A percentile compares a stretch with the other conserved stretches of the same genome.
These are phyloP conservation scores for Chondrosia reniformis DNA, from an alignment of 37 sponge, comb jelly and placozoan genomes.

Conservation along the genomic window DNA sequence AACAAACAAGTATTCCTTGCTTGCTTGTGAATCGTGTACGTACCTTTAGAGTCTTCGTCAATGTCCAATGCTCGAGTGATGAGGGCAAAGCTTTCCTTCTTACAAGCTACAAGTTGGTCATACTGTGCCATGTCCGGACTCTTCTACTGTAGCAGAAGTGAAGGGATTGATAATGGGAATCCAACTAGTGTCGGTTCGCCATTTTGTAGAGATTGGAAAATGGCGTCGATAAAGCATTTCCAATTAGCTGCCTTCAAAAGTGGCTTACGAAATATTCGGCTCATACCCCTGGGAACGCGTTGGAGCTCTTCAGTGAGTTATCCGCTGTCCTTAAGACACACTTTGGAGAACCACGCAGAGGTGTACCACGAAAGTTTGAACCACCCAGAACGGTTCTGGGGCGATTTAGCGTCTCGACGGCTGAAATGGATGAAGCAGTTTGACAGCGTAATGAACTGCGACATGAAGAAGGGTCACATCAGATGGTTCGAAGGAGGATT, in stretches of 20 bases:
- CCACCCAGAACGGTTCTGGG: slow-evolving; percentile 87
- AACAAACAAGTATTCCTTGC: no score
- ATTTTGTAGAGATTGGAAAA: no score
- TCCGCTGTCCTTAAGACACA: slow-evolving; percentile 13
- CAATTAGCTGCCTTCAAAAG: no score
- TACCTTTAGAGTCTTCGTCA: not conserved
- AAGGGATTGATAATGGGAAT: no score
- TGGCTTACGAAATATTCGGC: no score
- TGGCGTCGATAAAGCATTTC: no score
- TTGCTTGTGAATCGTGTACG: no score
- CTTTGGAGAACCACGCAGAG: slow-evolving; percentile 33
- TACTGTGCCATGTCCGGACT: no score
- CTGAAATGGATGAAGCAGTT: slow-evolving; percentile 77
- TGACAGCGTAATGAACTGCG: slow-evolving; percentile 72
- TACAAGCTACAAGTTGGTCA: not conserved
- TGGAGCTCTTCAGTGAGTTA: slow-evolving; percentile 14
- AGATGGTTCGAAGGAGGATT: slow-evolving; percentile 86
- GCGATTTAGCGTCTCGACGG: slow-evolving; percentile 66
- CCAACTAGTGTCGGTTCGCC: no score
- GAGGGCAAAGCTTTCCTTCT: not conserved
- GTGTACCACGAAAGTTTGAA: slow-evolving; percentile 70
- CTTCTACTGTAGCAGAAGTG: no score
- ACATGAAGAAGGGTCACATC: slow-evolving; percentile 64
- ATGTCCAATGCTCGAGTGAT: not conserved
- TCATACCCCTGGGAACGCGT: no score